phyloP scores from a whole-genome alignment of 2,797 vertebrate species.

The Pangasius sanitwongsei region DNA sequence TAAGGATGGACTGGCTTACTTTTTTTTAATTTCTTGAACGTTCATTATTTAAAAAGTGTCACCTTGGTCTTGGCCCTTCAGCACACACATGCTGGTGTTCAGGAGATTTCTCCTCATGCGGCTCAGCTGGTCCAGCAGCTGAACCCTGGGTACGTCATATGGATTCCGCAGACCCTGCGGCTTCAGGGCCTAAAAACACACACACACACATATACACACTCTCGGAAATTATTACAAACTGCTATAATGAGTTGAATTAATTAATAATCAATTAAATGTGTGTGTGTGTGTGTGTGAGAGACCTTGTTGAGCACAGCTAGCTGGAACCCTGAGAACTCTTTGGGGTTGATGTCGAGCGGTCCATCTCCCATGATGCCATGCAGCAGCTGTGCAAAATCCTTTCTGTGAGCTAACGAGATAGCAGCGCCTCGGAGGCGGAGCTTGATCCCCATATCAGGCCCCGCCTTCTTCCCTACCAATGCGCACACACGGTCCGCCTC shows the following conservation, averaged over 20 bases:
- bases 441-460: constrained; percentile 87
- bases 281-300: neutral
- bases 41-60: neutral
- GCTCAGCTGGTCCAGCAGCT: constrained; percentile 93
- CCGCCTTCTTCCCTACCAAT: constrained; percentile 87
- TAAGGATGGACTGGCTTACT: neutral
- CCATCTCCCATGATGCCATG: constrained; percentile 90
- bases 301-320: constrained; percentile 93
- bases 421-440: constrained; percentile 84
- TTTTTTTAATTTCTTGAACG: neutral
- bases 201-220: neutral
- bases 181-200: constrained; percentile 83
- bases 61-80: constrained; percentile 97
- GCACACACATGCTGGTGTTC: constrained; percentile 74
- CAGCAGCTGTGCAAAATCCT: constrained; percentile 91
- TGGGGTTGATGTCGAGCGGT: constrained; percentile 87
- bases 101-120: constrained; percentile 95
- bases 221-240: neutral
- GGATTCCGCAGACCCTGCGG: constrained; percentile 94
- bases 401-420: constrained; percentile 84
- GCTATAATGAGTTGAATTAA: neutral
- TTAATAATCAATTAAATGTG: neutral
- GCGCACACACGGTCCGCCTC: constrained; percentile 93
- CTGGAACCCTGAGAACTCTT: constrained; percentile 95
- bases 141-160: constrained; percentile 92